Evolutionary conservation across 2,888 invertebrate genomes (phyloP), one percentile per base, ranked within the genome.

Genomic region (Callosobruchus maculatus): DNA sequence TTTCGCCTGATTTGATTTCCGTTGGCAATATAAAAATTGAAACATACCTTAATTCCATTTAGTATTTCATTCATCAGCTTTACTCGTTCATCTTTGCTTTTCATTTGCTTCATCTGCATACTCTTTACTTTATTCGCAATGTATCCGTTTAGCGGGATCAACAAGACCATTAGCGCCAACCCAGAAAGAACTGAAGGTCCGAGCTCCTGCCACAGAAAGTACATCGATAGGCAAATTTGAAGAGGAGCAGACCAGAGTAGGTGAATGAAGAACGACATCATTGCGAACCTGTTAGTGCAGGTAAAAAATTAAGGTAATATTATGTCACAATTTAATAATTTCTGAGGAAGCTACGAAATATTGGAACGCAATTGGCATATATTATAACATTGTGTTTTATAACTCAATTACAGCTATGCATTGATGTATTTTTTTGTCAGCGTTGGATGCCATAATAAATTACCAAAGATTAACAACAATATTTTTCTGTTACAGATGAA

Each of bases 171-270:
- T 0, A 85, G 81, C 18, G 85, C 88, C 68, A 92, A 83, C 5
- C 93, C 92, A 71, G 91, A 90, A 26, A 92, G 80, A 0, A 91
- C 89, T 1, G 91, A 88, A 0, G 89, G 86, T 1, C 92, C 91
- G 80, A 89, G 83, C 68, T 88, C 84, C 26, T 84, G 80, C 87
- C 88, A 90, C 9, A 89, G 81, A 78, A 90, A 88, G 78, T 88
- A 89, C 20, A 91, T 81, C 2, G 90, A 87, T 18, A 91, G 79
- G 20, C 82, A 80, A 77, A 91, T 91, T 83, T 91, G 90, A 21
- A 90, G 81, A 0, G 90, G 90, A 2, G 87, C 85, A 13, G 88
- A 88, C 88, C 89, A 89, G 9, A 89, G 77, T 82, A 88, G 83
- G 80, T 89, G 88, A 22, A 89, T 77, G 79, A 88, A 88, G 13